Evolutionary conservation across 1,140 invertebrate genomes (phyloP), one percentile per base, ranked within the genome.

Genomic region (Heliconius eleuchia): DNA sequence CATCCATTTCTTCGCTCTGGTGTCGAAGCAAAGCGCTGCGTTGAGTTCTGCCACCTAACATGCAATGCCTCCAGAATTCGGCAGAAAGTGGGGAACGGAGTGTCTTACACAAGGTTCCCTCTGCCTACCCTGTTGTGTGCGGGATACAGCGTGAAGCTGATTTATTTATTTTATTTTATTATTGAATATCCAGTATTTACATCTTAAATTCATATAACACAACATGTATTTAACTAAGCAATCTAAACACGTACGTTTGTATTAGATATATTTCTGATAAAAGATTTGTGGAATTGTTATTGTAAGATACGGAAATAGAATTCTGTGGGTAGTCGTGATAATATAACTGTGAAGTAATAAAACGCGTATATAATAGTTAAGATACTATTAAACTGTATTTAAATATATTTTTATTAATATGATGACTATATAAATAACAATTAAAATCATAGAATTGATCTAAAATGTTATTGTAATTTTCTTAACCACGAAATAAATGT

Each of bases 241-340:
- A 66, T 66, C 60, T 27, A 11, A 66, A 66, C 60, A 66, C 60
- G 60, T 66, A 30, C 60, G 60, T 30, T 30, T 30, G 60, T 66
- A 27, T 66, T 66, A 60, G 7, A 2, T 60, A 60, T 60, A 19
- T 52, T 52, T 66, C 60, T 66, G 60, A 66, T 30, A 66, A 66
- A 27, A 27, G 60, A 30, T 66, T 66, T 66, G 27, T 66, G 60
- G 60, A 66, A 71, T 77, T 66, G 60, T 66, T 30, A 66, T 66
- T 66, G n/a, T 13, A 66, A 27, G 60, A 76, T 80, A 80, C 78
- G 78, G 78, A 80, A 80, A 80, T 73, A 72, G 70, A 76, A 76
- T 80, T 72, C 73, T 73, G 42, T 50, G 46, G 50, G 74, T 71
- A 70, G 66, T 80, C 78, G 73, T 80, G 78, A 76, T 76, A 50